Evolutionary conservation across 2,888 invertebrate genomes (phyloP).

Genomic region (Galeruca laticollis): DNA sequence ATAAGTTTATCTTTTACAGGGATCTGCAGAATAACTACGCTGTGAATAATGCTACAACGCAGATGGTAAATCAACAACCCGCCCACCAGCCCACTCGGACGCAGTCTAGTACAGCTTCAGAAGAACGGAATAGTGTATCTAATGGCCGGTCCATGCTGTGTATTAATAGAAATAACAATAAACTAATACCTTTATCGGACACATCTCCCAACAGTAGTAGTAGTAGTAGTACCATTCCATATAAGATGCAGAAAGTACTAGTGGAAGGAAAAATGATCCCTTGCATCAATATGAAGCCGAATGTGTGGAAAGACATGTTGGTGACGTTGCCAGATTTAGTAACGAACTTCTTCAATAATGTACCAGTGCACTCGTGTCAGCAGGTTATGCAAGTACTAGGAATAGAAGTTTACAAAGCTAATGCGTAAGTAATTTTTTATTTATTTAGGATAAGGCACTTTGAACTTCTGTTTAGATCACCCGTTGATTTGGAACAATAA

Average conservation of each 20-base stretch:
- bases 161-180: constrained; percentile 64
- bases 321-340: constrained; percentile 87
- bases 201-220: constrained; percentile 74
- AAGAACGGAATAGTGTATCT: constrained; percentile 54
- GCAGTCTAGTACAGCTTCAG: constrained; percentile 54
- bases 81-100: constrained; percentile 63
- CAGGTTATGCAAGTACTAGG: constrained; percentile 85
- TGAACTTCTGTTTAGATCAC: no score
- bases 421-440: constrained; percentile 74
- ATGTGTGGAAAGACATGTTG: constrained; percentile 82
- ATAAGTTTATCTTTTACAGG: constrained; percentile 44
- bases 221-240: constrained; percentile 78
- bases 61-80: constrained; percentile 63
- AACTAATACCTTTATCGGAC: constrained; percentile 79
- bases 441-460: no score
- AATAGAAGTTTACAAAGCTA: constrained; percentile 84
- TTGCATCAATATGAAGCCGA: constrained; percentile 89
- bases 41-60: constrained; percentile 58
- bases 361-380: constrained; percentile 80
- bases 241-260: constrained; percentile 81
- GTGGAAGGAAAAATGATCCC: constrained; percentile 86
- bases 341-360: constrained; percentile 83
- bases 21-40: constrained; percentile 54
- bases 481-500: no score
- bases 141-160: constrained; percentile 57